These are phyloP conservation scores for Epiblema foenella DNA, from an alignment of 2,888 invertebrate species.

Conservation along the genomic window DNA sequence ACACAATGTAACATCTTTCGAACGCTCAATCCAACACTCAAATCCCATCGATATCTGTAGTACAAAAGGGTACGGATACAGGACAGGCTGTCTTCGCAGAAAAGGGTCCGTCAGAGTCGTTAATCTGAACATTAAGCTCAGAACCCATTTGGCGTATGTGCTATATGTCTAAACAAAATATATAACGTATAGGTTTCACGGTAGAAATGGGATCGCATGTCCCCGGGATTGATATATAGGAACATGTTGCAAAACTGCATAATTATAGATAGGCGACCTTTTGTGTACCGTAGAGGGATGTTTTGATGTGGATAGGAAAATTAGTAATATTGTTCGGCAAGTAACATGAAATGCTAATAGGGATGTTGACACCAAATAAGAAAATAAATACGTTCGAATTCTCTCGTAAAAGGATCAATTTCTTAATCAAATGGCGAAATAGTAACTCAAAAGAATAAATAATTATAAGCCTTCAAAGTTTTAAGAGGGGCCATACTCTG, in stretches of 20 bases:
- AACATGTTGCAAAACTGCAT: slow-evolving; percentile 27
- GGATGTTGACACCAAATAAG: too few species aligned
- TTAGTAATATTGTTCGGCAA: not conserved
- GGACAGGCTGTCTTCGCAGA: slow-evolving; percentile 37
- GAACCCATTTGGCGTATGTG: not conserved
- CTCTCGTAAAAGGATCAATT: too few species aligned
- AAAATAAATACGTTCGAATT: too few species aligned
- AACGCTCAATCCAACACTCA: slow-evolving; percentile 17
- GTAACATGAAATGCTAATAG: slow-evolving; percentile 14
- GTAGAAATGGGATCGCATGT: slow-evolving; percentile 19
- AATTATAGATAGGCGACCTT: slow-evolving; percentile 19
- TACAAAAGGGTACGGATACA: slow-evolving; percentile 33
- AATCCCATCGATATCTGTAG: slow-evolving; percentile 23
- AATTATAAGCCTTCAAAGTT: too few species aligned
- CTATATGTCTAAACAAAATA: slow-evolving; percentile 1
- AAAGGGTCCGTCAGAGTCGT: slow-evolving; percentile 40
- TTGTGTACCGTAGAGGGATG: slow-evolving; percentile 3
- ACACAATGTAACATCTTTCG: slow-evolving; percentile 1
- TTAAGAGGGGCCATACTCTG: too few species aligned
- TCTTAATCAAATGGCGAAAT: too few species aligned
- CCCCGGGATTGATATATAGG: slow-evolving; percentile 25
- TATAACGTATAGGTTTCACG: slow-evolving; percentile 7
- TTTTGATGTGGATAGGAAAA: not conserved
- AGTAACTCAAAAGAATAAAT: too few species aligned
- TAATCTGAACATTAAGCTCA: slow-evolving; percentile 28